These are phyloP conservation scores for Cenopis cana DNA, from an alignment of 2,888 invertebrate genomes.

Conservation along the genomic window DNA sequence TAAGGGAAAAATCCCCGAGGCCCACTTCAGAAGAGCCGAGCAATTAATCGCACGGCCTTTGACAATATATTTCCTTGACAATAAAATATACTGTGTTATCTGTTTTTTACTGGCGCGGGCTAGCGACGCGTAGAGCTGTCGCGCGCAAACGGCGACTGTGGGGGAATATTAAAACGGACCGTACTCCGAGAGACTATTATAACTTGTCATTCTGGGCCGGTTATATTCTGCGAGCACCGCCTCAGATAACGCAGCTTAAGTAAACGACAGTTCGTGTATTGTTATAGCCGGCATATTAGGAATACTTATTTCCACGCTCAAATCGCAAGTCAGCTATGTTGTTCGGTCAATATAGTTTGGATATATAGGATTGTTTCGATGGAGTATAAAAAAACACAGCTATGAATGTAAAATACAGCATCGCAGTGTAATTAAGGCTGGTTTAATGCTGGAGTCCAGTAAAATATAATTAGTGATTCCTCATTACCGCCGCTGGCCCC, in stretches of 20 bases:
- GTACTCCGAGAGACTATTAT: constrained; percentile 65
- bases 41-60: constrained; percentile 77
- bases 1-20: constrained; percentile 59
- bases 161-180: constrained; percentile 79
- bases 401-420: constrained; percentile 54
- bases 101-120: constrained; percentile 70
- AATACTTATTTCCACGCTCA: constrained; percentile 11
- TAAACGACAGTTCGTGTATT: constrained; percentile 36
- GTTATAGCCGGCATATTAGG: constrained; percentile 19
- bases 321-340: neutral
- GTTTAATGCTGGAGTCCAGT: constrained; percentile 80
- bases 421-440: constrained; percentile 69
- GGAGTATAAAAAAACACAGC: constrained; percentile 51
- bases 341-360: neutral
- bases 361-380: constrained; percentile 38
- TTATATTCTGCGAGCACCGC: constrained; percentile 37
- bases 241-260: constrained; percentile 36
- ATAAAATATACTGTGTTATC: constrained; percentile 77
- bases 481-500: constrained; percentile 83
- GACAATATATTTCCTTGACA: constrained; percentile 81
- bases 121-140: constrained; percentile 77
- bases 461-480: constrained; percentile 85
- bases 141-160: constrained; percentile 73
- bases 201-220: constrained; percentile 66
- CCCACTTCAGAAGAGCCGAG: constrained; percentile 66